Evolutionary conservation across 2,888 invertebrate genomes (phyloP).

Genomic region (Strigamia transsilvanica): DNA sequence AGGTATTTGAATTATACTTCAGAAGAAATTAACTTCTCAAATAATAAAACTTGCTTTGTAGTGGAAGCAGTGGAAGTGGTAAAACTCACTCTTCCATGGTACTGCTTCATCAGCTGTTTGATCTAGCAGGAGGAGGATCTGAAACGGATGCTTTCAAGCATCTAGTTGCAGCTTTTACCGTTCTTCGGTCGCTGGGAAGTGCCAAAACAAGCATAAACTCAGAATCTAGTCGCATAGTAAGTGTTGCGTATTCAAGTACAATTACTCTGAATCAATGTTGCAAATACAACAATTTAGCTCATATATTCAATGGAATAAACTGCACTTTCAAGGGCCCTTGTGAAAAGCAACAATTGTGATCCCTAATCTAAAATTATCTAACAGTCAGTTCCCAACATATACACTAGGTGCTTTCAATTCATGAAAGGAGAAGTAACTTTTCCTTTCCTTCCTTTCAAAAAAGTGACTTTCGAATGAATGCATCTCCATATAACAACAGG

Average conservation of each 20-base stretch:
- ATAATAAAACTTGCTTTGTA: slow-evolving; percentile 50
- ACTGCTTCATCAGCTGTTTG: slow-evolving; percentile 87
- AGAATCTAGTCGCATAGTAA: slow-evolving; percentile 91
- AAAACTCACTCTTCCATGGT: slow-evolving; percentile 94
- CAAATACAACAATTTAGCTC: too few relatives aligned
- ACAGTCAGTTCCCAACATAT: too few relatives aligned
- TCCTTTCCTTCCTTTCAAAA: too few relatives aligned
- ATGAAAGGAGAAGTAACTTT: too few relatives aligned
- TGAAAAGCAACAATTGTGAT: not conserved
- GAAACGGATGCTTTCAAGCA: slow-evolving; percentile 97
- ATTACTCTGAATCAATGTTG: too few relatives aligned
- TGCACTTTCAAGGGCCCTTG: too few relatives aligned
- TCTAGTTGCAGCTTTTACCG: slow-evolving; percentile 93
- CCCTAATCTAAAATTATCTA: not conserved
- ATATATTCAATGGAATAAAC: too few relatives aligned
- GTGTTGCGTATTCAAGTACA: slow-evolving; percentile 59
- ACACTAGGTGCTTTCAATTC: too few relatives aligned
- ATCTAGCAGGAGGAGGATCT: slow-evolving; percentile 91
- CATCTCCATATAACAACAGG: too few relatives aligned
- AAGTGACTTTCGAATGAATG: too few relatives aligned
- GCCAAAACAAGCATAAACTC: slow-evolving; percentile 90
- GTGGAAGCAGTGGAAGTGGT: slow-evolving; percentile 87
- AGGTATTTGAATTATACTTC: slow-evolving; percentile 67
- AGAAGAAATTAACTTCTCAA: not conserved
- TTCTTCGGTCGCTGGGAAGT: slow-evolving; percentile 87